Percentiles rank a stretch among this genome's conserved stretches.
phyloP scores from a whole-genome alignment of 2,113 vertebrate genomes.

The Hypomesus transpacificus region DNA sequence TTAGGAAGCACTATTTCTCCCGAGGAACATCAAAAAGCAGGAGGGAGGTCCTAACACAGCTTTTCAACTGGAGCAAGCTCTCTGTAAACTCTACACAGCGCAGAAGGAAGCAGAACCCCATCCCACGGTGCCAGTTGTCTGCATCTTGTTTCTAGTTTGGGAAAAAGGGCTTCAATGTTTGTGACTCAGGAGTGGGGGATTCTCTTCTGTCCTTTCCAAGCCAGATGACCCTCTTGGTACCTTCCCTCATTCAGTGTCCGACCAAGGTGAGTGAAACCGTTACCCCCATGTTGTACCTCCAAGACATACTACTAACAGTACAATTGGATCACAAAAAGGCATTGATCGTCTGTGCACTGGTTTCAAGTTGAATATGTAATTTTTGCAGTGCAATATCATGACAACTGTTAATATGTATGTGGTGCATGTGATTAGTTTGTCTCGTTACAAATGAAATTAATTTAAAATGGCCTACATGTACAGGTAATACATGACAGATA shows the following conservation, averaged over 20 bases:
- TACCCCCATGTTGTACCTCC: background rate
- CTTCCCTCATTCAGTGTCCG: slow-evolving; percentile 68
- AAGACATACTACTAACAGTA: background rate
- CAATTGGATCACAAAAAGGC: background rate
- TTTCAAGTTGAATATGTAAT: no score
- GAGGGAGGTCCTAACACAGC: slow-evolving; percentile 62
- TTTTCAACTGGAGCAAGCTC: slow-evolving; percentile 48
- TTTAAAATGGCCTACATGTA: no score
- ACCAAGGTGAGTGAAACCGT: slow-evolving; percentile 63
- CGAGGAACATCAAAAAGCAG: slow-evolving; percentile 41
- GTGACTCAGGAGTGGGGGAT: slow-evolving; percentile 67
- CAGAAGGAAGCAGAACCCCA: slow-evolving; percentile 42
- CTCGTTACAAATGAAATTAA: no score
- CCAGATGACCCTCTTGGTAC: slow-evolving; percentile 74
- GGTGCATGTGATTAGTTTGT: no score
- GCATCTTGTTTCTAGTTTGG: slow-evolving; percentile 33
- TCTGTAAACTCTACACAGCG: slow-evolving; percentile 50
- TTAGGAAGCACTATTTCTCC: background rate
- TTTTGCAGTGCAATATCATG: no score
- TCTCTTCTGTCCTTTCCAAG: slow-evolving; percentile 68
- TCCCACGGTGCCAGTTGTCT: slow-evolving; percentile 27
- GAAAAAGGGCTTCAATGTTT: slow-evolving; percentile 65
- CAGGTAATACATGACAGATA: no score
- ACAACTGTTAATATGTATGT: no score
- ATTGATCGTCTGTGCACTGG: background rate